These are phyloP conservation scores for Eupelmus urozonus DNA, from an alignment of 2,888 invertebrate genomes.

Conservation along the genomic window DNA sequence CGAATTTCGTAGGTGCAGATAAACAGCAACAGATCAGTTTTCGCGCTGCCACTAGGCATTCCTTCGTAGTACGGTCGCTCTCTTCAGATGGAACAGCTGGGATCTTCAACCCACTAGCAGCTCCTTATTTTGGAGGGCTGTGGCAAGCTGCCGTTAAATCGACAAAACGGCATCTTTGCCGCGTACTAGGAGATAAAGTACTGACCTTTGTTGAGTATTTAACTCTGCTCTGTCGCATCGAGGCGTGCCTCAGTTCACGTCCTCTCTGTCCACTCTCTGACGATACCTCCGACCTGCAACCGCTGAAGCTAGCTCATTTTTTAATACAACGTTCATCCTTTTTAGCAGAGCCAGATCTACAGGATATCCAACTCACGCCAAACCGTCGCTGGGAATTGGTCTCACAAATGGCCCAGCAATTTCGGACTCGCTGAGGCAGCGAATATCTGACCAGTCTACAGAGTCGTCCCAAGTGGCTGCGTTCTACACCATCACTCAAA, in stretches of 20 bases:
- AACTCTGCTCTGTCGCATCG: not conserved
- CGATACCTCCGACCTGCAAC: not conserved
- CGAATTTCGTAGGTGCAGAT: not conserved
- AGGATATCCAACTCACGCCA: not conserved
- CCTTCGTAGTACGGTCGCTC: no score
- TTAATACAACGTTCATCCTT: not conserved
- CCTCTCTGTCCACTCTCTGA: not conserved
- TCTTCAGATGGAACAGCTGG: not conserved
- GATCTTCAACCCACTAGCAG: not conserved
- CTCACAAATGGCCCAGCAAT: not conserved
- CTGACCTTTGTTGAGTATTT: not conserved
- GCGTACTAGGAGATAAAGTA: not conserved
- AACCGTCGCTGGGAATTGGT: not conserved
- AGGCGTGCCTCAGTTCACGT: not conserved
- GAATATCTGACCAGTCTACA: not conserved
- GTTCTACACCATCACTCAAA: not conserved
- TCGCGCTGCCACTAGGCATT: not conserved
- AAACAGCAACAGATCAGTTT: not conserved
- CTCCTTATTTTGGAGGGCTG: not conserved
- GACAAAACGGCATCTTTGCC: constrained; percentile 67
- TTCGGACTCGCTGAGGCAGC: not conserved
- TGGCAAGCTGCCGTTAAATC: not conserved
- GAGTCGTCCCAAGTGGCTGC: not conserved
- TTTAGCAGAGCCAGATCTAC: not conserved
- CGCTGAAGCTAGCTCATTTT: not conserved